Percentiles rank a stretch among this genome's conserved stretches.
phyloP scores from a whole-genome alignment of 2,113 vertebrate species.

The Astatoreochromis straeleni region DNA sequence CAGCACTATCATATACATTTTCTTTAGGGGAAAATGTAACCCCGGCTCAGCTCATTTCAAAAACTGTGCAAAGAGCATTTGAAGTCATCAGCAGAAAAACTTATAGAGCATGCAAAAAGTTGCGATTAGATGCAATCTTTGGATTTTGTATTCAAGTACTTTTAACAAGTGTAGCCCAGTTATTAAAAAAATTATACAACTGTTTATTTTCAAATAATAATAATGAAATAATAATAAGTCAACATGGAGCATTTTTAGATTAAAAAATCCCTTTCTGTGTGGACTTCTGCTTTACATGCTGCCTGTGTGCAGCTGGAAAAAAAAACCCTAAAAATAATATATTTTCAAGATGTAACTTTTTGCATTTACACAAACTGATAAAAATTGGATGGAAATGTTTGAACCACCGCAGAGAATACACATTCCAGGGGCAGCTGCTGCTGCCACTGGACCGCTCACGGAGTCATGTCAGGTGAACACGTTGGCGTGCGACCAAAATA shows the following conservation, averaged over 20 bases:
- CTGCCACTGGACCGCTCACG: constrained; percentile 1
- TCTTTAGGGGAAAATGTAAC: background rate
- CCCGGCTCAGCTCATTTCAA: background rate
- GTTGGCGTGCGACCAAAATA: constrained; percentile 30
- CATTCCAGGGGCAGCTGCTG: constrained; percentile 39
- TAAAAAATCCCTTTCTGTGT: background rate
- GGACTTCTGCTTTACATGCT: background rate
- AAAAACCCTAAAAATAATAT: rapidly evolving
- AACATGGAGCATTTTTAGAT: background rate
- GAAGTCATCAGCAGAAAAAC: background rate
- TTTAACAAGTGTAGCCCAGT: background rate
- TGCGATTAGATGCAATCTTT: background rate
- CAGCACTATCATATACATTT: background rate
- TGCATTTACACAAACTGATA: constrained; percentile 1
- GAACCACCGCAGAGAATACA: constrained; percentile 9
- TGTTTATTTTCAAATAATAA: background rate
- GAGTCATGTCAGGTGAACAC: constrained; percentile 59
- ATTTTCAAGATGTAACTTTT: background rate
- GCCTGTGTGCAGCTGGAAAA: background rate
- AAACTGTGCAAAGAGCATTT: background rate
- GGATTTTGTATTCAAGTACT: background rate
- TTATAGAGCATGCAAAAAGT: background rate
- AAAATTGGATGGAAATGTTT: constrained; percentile 12
- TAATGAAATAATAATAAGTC: background rate
- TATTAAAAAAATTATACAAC: background rate